Evolutionary conservation across 2,888 invertebrate species (phyloP).

Genomic region (Drosophila meridiana): DNA sequence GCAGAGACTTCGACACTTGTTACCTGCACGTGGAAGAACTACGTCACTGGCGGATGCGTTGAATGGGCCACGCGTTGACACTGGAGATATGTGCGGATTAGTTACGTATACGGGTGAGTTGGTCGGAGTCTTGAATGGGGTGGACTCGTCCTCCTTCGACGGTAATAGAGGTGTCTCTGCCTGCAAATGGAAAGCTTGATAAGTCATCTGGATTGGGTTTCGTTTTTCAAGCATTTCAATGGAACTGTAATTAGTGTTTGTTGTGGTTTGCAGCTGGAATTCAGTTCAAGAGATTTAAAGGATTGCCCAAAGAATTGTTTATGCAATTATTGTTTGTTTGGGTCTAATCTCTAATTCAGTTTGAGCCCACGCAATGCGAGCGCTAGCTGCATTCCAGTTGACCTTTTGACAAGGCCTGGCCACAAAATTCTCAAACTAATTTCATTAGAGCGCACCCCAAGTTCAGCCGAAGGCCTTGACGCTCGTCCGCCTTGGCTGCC

Average conservation of each 20-base stretch:
- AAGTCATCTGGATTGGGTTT: not conserved
- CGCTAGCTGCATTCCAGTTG: not conserved
- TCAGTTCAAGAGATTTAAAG: not conserved
- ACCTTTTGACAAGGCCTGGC: not conserved
- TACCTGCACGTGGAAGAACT: conserved; percentile 9
- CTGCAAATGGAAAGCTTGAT: conserved; percentile 53
- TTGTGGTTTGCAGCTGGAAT: too few relatives aligned
- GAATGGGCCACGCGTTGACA: conserved; percentile 29
- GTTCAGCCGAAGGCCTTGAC: not conserved
- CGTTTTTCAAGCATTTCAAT: too few relatives aligned
- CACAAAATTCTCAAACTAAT: not conserved
- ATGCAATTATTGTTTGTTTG: not conserved
- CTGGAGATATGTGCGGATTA: conserved; percentile 74
- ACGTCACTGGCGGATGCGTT: conserved; percentile 21
- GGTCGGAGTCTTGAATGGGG: conserved; percentile 37
- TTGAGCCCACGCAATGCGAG: not conserved
- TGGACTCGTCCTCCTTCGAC: conserved; percentile 61
- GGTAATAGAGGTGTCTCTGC: conserved; percentile 83
- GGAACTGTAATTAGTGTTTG: too few relatives aligned
- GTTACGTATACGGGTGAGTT: conserved; percentile 50
- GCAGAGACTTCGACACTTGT: conserved; percentile 71
- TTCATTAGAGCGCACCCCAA: not conserved
- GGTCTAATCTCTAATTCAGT: not conserved
- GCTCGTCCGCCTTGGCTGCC: not conserved
- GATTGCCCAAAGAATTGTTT: not conserved